Base-by-base conservation (phyloP, 2,888 invertebrate species). In the Athrips mouffetella region DNA sequence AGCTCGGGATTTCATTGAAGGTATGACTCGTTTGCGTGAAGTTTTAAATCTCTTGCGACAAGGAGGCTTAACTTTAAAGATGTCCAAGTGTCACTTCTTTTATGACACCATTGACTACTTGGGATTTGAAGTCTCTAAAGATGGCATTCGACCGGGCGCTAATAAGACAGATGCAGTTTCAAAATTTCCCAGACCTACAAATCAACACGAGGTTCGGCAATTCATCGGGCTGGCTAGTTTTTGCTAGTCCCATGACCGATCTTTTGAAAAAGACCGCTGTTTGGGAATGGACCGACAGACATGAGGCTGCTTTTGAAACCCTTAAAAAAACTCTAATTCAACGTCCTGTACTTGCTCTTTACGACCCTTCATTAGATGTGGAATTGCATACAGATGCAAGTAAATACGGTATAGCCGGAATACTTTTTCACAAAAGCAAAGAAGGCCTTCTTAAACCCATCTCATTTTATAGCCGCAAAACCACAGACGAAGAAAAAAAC, bases 1-100 rank as follows among this genome's bases (percentile, higher is more conserved):
- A 6, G 29, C 49, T 1, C 25, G 16, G 2, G 11, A 45, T 1
- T 25, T 59, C 11, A 41, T 46, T 1, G 56, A 59, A 25, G 49
- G 53, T 7, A 6, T 54, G 5, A 13, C 3, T 11, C 15, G 48
- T 5, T 20, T 55, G 13, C 40, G 45, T 20, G 42, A 50, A 31
- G 57, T 66, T 3, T 16, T 68, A 2, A 6, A 31, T 0, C 31
- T 51, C 1, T 20, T 69, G 1, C 3, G 39, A 0, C 10, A 40
- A 4, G 45, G 54, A 0, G 52, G 57, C 0, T 41, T 70, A 1
- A 64, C 63, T 0, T 20, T 68, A 2, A 63, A 62, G 16, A 5
- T 64, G 1, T 30, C 35, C 0, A 69, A 70, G 30, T 67, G 62
- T 49, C 39, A 52, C 13, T 65, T 66, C 35, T 58, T 60, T 15